phyloP scores from a whole-genome alignment of 2,797 vertebrate species.

The Falco berigora region DNA sequence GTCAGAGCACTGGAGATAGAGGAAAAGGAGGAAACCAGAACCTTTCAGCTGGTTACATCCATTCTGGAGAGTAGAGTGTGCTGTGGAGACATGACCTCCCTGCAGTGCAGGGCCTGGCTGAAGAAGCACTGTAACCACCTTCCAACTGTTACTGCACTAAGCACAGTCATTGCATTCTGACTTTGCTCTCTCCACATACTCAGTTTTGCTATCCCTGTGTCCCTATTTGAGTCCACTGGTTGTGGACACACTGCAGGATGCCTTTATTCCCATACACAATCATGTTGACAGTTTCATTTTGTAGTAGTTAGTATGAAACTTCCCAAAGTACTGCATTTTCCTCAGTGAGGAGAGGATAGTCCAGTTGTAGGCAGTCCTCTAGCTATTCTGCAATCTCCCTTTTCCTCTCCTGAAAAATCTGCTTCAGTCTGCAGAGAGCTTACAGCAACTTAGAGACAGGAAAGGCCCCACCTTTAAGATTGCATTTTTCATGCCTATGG shows the following conservation, averaged over 20 bases:
- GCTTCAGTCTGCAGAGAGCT: background rate
- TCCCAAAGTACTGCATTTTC: background rate
- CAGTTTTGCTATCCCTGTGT: background rate
- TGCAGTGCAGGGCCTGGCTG: accelerated
- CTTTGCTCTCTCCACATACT: background rate
- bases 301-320: background rate
- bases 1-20: background rate
- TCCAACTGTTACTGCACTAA: too few relatives aligned
- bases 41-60: background rate
- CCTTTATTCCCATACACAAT: background rate
- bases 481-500: background rate
- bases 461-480: background rate
- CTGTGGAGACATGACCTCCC: background rate
- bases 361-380: too few relatives aligned
- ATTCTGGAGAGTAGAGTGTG: background rate
- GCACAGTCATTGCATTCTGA: accelerated
- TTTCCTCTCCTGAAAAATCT: background rate
- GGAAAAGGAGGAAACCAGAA: background rate
- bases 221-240: background rate
- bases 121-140: background rate
- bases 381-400: background rate
- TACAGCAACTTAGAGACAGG: background rate
- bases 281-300: accelerated
- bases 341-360: background rate
- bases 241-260: background rate